Evolutionary conservation across 1,140 invertebrate species (phyloP).

Genomic region (Ceratitis capitata): DNA sequence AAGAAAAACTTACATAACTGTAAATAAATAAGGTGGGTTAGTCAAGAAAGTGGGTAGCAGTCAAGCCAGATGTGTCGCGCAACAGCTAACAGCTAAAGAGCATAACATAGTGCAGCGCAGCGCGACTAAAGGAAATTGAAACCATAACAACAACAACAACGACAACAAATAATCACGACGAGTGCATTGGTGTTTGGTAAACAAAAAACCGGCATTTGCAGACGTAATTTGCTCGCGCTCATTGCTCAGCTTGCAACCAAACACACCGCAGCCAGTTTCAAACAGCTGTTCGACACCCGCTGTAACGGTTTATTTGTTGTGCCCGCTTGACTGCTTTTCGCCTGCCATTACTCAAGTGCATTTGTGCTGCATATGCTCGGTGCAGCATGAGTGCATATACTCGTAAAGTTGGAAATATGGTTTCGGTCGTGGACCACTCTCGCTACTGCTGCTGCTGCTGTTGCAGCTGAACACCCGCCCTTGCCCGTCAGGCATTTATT

Average conservation of each 20-base stretch:
- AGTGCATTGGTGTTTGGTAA: not conserved
- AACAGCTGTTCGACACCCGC: constrained; percentile 23
- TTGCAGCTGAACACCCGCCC: not conserved
- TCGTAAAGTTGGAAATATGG: not conserved
- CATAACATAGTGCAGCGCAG: not conserved
- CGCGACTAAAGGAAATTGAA: not conserved
- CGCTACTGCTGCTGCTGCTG: not conserved
- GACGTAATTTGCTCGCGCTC: not conserved
- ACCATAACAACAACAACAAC: not conserved
- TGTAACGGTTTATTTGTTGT: not conserved
- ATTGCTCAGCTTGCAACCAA: not conserved
- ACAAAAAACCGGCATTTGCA: constrained; percentile 23
- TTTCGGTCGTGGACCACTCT: not conserved
- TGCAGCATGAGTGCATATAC: not conserved
- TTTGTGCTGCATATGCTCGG: not conserved
- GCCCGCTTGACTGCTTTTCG: not conserved
- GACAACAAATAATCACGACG: not conserved
- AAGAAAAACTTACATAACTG: constrained; percentile 7
- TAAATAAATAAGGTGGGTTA: constrained; percentile 13
- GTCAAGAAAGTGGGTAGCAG: constrained; percentile 2
- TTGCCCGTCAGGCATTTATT: not conserved
- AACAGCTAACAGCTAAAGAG: not conserved
- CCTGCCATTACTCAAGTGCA: not conserved
- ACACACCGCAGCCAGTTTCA: not conserved
- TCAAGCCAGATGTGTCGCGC: not conserved